Conservation (phyloP, 2,113 vertebrate species). For the Nesogale talazaci region DNA sequence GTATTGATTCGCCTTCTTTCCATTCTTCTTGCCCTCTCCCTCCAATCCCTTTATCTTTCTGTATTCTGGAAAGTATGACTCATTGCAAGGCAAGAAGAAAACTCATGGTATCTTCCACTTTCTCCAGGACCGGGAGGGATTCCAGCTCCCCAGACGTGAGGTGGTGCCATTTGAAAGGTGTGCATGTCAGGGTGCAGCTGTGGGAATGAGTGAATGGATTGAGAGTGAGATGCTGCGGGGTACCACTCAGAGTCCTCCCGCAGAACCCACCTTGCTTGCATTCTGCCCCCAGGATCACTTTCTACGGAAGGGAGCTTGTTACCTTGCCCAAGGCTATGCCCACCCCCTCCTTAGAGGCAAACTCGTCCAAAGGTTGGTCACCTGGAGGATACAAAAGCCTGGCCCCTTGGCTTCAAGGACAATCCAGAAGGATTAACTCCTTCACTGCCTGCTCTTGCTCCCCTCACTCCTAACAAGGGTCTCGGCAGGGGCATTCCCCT, state of each 20-base stretch:
- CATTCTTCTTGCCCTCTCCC: background rate
- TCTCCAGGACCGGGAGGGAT: background rate
- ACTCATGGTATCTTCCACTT: background rate
- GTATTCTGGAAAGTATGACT: conserved; percentile 39
- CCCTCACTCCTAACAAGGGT: background rate
- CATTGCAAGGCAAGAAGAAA: conserved; percentile 1
- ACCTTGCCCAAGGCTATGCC: background rate
- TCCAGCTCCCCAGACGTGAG: background rate
- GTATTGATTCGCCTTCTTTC: background rate
- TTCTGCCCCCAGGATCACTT: background rate
- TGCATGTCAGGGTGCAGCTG: background rate
- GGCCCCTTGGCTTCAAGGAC: background rate
- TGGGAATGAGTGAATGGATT: background rate
- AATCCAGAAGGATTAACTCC: background rate
- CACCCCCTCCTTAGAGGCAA: too few relatives aligned
- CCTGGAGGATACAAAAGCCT: background rate
- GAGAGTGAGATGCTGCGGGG: background rate
- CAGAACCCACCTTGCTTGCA: background rate
- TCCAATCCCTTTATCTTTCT: background rate
- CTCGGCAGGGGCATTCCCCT: background rate
- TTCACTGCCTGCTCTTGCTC: background rate
- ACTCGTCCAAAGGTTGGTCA: background rate
- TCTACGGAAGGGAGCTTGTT: background rate
- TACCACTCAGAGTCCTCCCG: background rate
- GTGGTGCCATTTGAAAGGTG: background rate